Conservation (phyloP, 2,797 vertebrate species). For the Sebastolobus alascanus region DNA sequence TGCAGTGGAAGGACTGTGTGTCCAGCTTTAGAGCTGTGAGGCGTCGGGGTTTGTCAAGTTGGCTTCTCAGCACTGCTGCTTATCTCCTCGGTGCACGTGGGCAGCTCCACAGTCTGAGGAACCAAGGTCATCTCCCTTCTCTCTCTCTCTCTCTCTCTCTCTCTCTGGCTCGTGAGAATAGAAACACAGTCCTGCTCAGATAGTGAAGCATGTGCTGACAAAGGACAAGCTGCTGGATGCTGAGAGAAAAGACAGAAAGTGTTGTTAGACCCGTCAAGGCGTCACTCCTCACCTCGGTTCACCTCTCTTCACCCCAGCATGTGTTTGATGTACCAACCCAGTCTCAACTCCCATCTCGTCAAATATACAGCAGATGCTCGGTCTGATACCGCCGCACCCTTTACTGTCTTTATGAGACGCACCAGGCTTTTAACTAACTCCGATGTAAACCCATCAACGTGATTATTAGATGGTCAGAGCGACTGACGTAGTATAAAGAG, state of each 20-base stretch:
- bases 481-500: no score
- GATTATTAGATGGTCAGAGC: no score
- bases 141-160: background rate
- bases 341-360: no score
- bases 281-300: background rate
- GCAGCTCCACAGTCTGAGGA: constrained; percentile 29
- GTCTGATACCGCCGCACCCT: no score
- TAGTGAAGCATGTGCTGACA: constrained; percentile 12
- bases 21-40: constrained; percentile 38
- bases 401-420: no score
- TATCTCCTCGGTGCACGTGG: constrained; percentile 56
- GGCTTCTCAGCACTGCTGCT: constrained; percentile 51
- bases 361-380: no score
- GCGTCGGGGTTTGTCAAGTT: constrained; percentile 47
- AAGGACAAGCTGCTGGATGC: constrained; percentile 9
- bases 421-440: no score
- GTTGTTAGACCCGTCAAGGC: constrained; percentile 14
- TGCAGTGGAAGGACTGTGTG: constrained; percentile 20
- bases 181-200: constrained; percentile 17
- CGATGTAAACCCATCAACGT: no score
- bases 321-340: constrained; percentile 2
- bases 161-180: constrained; percentile 14
- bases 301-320: background rate
- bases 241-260: background rate
- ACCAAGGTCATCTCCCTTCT: constrained; percentile 48